These are phyloP conservation scores for Amblyjoppa fuscipennis DNA, from an alignment of 2,888 invertebrate genomes.

Conservation along the genomic window DNA sequence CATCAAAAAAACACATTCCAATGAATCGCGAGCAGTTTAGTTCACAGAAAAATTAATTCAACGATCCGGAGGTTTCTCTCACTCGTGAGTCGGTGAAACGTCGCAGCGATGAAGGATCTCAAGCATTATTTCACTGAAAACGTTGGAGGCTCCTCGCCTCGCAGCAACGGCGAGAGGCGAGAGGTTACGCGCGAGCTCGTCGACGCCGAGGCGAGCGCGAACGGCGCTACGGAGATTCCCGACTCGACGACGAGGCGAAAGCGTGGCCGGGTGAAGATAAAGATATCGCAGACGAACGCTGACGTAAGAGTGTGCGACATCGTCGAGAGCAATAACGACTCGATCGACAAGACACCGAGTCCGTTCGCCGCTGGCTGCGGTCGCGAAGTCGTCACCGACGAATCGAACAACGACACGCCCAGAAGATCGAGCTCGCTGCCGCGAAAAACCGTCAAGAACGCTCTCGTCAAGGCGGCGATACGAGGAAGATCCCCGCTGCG, in stretches of 20 bases:
- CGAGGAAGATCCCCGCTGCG: background rate
- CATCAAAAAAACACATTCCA: background rate
- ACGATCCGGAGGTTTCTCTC: background rate
- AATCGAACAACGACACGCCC: conserved; percentile 64
- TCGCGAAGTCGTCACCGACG: conserved; percentile 12
- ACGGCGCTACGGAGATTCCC: background rate
- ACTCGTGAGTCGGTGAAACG: background rate
- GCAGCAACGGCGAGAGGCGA: conserved; percentile 29
- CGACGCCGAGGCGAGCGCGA: conserved; percentile 9
- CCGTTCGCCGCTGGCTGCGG: conserved; percentile 64
- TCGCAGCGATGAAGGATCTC: conserved; percentile 78
- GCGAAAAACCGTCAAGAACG: conserved; percentile 37
- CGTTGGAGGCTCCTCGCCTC: conserved; percentile 66
- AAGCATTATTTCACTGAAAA: conserved; percentile 78
- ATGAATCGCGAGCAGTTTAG: background rate
- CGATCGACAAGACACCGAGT: conserved; percentile 77
- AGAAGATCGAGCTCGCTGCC: conserved; percentile 57
- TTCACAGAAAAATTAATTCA: background rate
- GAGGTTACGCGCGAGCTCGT: conserved; percentile 63
- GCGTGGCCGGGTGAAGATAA: conserved; percentile 76
- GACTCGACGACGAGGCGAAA: conserved; percentile 57
- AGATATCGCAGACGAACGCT: conserved; percentile 71
- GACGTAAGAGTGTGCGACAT: conserved; percentile 73
- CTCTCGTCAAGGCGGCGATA: background rate
- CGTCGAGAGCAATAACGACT: conserved; percentile 73